Base-by-base conservation (phyloP, 2,797 vertebrate species). In the Gorsachius magnificus region DNA sequence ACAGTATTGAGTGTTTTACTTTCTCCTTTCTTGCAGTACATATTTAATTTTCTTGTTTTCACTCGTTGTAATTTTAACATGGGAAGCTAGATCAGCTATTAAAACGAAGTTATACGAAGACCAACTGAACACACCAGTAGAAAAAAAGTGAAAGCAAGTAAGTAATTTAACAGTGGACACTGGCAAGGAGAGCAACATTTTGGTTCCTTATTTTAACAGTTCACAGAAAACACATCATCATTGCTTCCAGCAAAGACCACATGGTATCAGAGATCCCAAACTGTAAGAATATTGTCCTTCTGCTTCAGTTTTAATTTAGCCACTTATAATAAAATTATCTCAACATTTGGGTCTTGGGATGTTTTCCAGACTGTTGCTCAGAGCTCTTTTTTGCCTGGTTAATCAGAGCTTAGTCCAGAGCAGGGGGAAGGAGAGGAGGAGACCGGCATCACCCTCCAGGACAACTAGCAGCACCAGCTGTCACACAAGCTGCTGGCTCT, bases 401-500 rank as follows among this genome's bases (percentile, higher is more conserved):
- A 83, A 94, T 96, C 95, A 82, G 81, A 85, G n/a, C 57, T 91
- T 66, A 71, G 79, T 75, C 50, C 79, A 86, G 82, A 83, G 69
- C 26, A 35, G 61, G 33, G 7, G 46, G 50, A 76, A 92, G 48
- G 56, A 82, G 63, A 87, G 54, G 35, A 90, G 35, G 68, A 91
- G 53, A 71, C 64, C 10, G 5, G 46, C 50, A 57, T 19, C 72
- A 54, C 93, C 84, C 94, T 94, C 91, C 95, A 96, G 95, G 91
- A 92, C 93, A 87, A 76, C 75, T 51, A 75, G 79, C 50, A 91
- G 57, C 82, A 96, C 91, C 94, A 96, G 91, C 94, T 96, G 95
- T 96, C 91, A 65, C 94, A 81, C 91, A 97, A 79, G 91, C 96
- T 97, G 96, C 95, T 95, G 79, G 54, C 50, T 94, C 58, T 86